phyloP scores from a whole-genome alignment of 2,888 invertebrate species.

The Conops quadrifasciatus region DNA sequence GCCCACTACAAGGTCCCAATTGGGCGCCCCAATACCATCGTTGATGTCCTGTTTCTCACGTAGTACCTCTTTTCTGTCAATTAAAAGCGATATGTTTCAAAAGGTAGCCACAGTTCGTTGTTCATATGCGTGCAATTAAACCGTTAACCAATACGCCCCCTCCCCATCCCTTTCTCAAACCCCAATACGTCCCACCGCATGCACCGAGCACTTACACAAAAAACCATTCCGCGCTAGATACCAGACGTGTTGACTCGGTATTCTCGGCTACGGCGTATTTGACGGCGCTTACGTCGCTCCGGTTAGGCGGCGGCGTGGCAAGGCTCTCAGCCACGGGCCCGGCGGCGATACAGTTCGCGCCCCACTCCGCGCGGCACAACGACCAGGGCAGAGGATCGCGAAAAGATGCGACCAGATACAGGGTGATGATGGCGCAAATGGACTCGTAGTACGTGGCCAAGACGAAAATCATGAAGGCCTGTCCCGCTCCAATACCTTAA shows the following conservation, averaged over 20 bases:
- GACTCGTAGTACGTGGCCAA: constrained; percentile 74
- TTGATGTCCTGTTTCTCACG: constrained; percentile 66
- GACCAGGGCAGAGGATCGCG: constrained; percentile 72
- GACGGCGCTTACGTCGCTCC: constrained; percentile 3
- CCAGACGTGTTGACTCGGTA: neutral
- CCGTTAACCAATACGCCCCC: neutral
- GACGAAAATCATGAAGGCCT: constrained; percentile 67
- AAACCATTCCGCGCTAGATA: constrained; percentile 67
- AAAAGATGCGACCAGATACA: constrained; percentile 73
- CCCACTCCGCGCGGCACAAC: constrained; percentile 69
- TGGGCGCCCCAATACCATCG: constrained; percentile 69
- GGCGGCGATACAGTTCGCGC: constrained; percentile 60
- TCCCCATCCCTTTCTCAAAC: neutral
- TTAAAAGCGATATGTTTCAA: too few species aligned
- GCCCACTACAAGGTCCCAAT: constrained; percentile 67
- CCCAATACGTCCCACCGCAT: neutral
- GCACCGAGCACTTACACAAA: constrained; percentile 66
- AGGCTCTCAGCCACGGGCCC: constrained; percentile 11
- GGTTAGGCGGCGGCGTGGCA: neutral
- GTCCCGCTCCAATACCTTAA: constrained; percentile 70
- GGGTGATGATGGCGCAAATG: constrained; percentile 68
- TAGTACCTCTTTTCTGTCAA: constrained; percentile 68
- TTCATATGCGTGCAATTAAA: constrained; percentile 16
- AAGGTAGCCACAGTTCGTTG: too few species aligned
- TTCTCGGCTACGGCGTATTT: neutral